phyloP scores from a whole-genome alignment of 92 coral and sea anemone species.

The Bergia sp. region DNA sequence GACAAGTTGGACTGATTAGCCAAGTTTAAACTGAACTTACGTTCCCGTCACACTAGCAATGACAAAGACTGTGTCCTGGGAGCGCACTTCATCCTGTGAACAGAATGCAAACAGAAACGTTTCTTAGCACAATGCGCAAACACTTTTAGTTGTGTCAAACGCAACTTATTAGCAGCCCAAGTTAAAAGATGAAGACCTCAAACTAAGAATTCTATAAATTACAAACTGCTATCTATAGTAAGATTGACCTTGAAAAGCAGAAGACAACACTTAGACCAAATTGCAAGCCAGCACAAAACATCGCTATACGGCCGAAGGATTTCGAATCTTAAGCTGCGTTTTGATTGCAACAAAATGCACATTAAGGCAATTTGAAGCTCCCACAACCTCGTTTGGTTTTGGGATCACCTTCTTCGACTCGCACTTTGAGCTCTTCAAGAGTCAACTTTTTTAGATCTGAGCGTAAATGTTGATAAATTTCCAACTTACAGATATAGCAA shows the following conservation, averaged over 20 bases:
- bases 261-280: too few species aligned
- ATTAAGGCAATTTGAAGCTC: too few species aligned
- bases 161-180: background rate
- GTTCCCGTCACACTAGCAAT: slow-evolving; percentile 93
- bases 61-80: slow-evolving; percentile 98
- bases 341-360: too few species aligned
- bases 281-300: too few species aligned
- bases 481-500: slow-evolving; percentile 87
- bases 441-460: background rate
- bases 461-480: background rate
- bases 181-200: background rate
- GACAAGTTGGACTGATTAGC: too few species aligned
- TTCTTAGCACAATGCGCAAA: background rate
- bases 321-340: too few species aligned
- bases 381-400: too few species aligned
- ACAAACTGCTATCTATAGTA: too few species aligned
- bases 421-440: too few species aligned
- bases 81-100: slow-evolving; percentile 86
- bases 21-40: slow-evolving; percentile 48
- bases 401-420: too few species aligned
- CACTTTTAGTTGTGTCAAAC: background rate
- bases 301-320: too few species aligned
- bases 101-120: background rate
- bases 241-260: too few species aligned
- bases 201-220: background rate